Evolutionary conservation across 53 echinoderm and acorn worm genomes (phyloP).

Genomic region (Holothuria scabra): DNA sequence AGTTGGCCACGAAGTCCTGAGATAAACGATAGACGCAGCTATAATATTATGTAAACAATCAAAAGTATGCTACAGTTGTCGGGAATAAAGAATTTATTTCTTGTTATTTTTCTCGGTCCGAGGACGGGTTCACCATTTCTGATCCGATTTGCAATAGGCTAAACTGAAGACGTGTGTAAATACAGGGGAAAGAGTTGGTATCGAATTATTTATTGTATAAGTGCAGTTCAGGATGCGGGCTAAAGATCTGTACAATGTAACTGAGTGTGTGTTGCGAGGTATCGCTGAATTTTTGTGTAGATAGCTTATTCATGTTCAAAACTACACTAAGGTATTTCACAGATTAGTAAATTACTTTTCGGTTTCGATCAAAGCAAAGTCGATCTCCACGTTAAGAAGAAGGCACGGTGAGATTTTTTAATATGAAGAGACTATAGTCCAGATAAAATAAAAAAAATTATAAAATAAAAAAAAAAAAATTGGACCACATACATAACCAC

Average conservation of each 20-base stretch:
- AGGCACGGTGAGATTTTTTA: too few species aligned
- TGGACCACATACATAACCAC: too few species aligned
- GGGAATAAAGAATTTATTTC: slow-evolving; percentile 15
- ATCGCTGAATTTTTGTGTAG: too few species aligned
- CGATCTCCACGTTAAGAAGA: too few species aligned
- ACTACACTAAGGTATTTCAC: too few species aligned
- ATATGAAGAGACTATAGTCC: too few species aligned
- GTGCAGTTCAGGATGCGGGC: slow-evolving; percentile 20
- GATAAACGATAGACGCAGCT: not conserved
- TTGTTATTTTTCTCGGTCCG: slow-evolving; percentile 1
- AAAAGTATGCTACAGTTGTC: slow-evolving; percentile 22
- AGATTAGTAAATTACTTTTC: too few species aligned
- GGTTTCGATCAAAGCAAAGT: too few species aligned
- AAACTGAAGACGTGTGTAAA: not conserved
- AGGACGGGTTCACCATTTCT: slow-evolving; percentile 21
- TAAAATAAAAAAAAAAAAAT: too few species aligned
- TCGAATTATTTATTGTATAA: slow-evolving; percentile 26
- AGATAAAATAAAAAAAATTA: too few species aligned
- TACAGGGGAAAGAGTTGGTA: not conserved
- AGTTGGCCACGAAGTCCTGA: slow-evolving; percentile 4
- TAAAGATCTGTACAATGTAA: not conserved
- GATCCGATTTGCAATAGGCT: slow-evolving; percentile 13
- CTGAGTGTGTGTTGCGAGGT: too few species aligned
- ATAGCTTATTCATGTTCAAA: too few species aligned
- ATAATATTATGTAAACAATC: slow-evolving; percentile 41